A percentile compares a stretch with the other conserved stretches of the same genome.
Conservation (phyloP, 1,140 invertebrate species). For the Planococcus citri region DNA sequence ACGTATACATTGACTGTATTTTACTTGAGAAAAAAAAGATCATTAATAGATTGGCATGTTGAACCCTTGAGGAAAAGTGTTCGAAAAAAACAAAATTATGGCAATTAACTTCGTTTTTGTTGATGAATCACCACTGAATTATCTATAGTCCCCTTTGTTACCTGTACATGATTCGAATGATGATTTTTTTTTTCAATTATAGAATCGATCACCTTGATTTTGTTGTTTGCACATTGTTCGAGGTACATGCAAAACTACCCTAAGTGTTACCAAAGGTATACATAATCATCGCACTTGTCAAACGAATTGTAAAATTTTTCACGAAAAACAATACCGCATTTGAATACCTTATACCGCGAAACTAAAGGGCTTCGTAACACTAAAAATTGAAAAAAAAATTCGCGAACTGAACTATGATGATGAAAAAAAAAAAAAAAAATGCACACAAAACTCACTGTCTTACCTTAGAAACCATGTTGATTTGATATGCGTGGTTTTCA, state of each 20-base stretch:
- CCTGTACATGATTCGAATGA: neutral
- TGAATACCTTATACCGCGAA: neutral
- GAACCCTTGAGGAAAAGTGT: too few species aligned
- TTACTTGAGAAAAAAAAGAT: too few species aligned
- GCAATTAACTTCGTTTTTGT: too few species aligned
- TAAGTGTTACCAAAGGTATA: neutral
- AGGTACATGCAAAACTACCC: too few species aligned
- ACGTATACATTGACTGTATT: too few species aligned
- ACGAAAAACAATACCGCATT: neutral
- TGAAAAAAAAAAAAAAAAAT: neutral
- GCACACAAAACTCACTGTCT: neutral
- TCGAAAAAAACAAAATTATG: too few species aligned
- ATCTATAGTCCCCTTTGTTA: too few species aligned
- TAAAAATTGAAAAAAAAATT: neutral
- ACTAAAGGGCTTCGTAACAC: too few species aligned
- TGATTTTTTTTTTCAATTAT: too few species aligned
- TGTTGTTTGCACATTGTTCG: neutral
- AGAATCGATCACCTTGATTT: neutral
- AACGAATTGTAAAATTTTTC: neutral
- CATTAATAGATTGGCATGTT: too few species aligned
- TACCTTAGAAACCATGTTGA: constrained; percentile 13
- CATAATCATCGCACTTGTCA: neutral
- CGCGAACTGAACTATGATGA: neutral
- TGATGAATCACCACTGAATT: too few species aligned
- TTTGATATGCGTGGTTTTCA: neutral